These are phyloP conservation scores for Drosophila cardini DNA, from an alignment of 1,140 invertebrate species.

Conservation along the genomic window DNA sequence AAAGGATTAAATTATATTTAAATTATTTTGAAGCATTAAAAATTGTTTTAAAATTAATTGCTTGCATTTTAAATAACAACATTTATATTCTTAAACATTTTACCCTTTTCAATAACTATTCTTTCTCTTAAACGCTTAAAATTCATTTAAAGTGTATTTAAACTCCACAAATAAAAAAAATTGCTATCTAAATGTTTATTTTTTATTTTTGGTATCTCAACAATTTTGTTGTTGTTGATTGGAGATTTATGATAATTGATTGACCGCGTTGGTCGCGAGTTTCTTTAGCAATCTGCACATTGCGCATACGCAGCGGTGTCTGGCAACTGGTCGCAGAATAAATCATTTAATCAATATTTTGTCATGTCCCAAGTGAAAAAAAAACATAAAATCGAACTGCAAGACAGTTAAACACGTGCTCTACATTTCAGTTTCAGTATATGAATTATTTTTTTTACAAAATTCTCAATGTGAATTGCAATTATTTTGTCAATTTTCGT, in stretches of 20 bases:
- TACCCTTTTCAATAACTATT: no score
- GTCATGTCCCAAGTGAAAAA: slow-evolving; percentile 67
- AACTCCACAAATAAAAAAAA: neutral
- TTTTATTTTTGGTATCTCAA: slow-evolving; percentile 22
- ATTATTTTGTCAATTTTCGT: slow-evolving; percentile 71
- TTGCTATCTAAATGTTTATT: neutral
- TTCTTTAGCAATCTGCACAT: slow-evolving; percentile 42
- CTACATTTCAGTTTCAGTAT: slow-evolving; percentile 58
- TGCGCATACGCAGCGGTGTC: slow-evolving; percentile 73
- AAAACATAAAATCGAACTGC: slow-evolving; percentile 17
- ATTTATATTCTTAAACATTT: no score
- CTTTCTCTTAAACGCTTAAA: no score
- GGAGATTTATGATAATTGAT: slow-evolving; percentile 71
- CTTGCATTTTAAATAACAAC: no score
- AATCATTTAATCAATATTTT: slow-evolving; percentile 83
- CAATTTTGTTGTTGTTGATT: slow-evolving; percentile 43
- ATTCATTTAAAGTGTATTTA: slow-evolving; percentile 19
- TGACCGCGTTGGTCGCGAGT: slow-evolving; percentile 53
- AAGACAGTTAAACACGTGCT: slow-evolving; percentile 72
- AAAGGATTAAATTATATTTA: no score
- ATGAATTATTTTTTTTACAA: slow-evolving; percentile 24
- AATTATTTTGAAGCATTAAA: no score
- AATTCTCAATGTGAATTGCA: slow-evolving; percentile 50
- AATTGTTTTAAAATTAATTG: no score
- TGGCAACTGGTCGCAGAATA: slow-evolving; percentile 46